Conservation (phyloP, 2,888 invertebrate genomes). For the Cantharis rustica region DNA sequence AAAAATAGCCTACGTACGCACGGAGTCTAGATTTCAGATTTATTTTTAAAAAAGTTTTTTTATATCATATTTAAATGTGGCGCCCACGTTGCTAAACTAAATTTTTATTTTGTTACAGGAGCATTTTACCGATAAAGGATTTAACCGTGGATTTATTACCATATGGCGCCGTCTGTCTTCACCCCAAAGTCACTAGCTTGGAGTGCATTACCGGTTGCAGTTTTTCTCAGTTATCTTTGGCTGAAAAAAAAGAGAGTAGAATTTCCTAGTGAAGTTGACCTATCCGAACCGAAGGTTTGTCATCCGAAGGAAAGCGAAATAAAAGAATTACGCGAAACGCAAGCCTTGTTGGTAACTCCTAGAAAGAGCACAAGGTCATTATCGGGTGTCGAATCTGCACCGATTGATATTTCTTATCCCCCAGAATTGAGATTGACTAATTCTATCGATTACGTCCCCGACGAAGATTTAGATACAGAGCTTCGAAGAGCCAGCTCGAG, state of each 20-base stretch:
- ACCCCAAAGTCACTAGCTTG: constrained; percentile 77
- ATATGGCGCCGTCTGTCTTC: constrained; percentile 68
- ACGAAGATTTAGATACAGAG: constrained; percentile 71
- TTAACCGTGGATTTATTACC: constrained; percentile 72
- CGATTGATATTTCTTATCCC: constrained; percentile 67
- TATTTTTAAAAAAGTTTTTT: background rate
- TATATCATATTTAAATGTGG: no score
- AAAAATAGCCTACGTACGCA: background rate
- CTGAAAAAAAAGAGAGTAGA: constrained; percentile 79
- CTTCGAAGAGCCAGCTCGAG: constrained; percentile 66
- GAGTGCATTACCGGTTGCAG: constrained; percentile 79
- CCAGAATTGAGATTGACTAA: constrained; percentile 47
- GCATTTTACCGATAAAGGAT: constrained; percentile 59
- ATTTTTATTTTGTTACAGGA: constrained; percentile 48
- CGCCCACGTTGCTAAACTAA: background rate
- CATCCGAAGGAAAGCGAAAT: constrained; percentile 47
- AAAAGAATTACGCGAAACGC: constrained; percentile 58
- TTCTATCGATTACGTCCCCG: constrained; percentile 65
- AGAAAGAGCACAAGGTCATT: constrained; percentile 56
- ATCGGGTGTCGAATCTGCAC: constrained; percentile 65
- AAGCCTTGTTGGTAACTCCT: constrained; percentile 50
- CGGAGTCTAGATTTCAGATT: background rate
- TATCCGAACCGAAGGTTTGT: constrained; percentile 33
- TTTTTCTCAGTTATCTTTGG: constrained; percentile 81
- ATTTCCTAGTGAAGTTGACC: constrained; percentile 74